phyloP scores from a whole-genome alignment of 2,113 vertebrate genomes.

The Tapirus terrestris region DNA sequence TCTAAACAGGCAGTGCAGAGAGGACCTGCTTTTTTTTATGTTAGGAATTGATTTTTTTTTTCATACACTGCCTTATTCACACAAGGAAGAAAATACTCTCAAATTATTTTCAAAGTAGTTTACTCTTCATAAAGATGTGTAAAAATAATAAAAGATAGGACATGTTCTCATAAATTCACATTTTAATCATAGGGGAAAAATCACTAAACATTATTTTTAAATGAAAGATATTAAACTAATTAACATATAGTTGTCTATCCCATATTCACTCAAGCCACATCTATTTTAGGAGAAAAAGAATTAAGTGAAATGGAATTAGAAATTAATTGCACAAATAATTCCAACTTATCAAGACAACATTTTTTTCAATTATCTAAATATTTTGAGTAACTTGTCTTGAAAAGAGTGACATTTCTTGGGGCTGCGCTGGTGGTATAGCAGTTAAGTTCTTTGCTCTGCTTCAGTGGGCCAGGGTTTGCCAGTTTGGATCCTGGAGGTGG shows the following conservation, averaged over 20 bases:
- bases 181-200: not conserved
- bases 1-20: constrained; percentile 1
- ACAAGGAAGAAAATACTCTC: not conserved
- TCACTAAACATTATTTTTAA: not conserved
- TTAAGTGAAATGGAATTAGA: not conserved
- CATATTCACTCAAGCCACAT: not conserved
- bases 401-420: constrained; percentile 5
- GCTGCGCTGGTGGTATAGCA: too few relatives aligned
- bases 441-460: too few relatives aligned
- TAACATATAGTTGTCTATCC: not conserved
- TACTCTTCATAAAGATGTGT: not conserved
- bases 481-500: too few relatives aligned
- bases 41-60: not conserved
- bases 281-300: not conserved
- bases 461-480: too few relatives aligned
- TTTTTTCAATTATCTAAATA: not conserved
- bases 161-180: not conserved
- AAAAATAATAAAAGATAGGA: not conserved
- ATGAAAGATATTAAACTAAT: not conserved
- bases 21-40: constrained; percentile 40
- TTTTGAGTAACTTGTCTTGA: constrained; percentile 51
- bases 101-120: constrained; percentile 35
- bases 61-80: not conserved
- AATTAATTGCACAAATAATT: constrained; percentile 35
- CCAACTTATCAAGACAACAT: not conserved